These are phyloP conservation scores for Lasioglossum calceatum DNA, from an alignment of 2,888 invertebrate genomes.

Conservation along the genomic window DNA sequence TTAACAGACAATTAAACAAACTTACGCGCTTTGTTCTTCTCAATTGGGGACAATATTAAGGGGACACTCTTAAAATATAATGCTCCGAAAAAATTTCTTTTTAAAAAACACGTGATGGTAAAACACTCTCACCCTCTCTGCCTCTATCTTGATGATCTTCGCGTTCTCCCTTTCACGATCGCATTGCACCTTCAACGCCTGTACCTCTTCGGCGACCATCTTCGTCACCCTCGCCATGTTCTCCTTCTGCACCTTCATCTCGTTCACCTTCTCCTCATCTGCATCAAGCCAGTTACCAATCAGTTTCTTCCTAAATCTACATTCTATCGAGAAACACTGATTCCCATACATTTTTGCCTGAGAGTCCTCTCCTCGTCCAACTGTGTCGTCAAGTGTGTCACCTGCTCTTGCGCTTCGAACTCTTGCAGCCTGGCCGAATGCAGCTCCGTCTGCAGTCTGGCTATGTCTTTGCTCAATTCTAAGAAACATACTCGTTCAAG, in stretches of 20 bases:
- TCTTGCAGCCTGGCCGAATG: slow-evolving; percentile 88
- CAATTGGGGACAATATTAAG: too few species aligned
- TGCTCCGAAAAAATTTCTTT: too few species aligned
- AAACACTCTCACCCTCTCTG: slow-evolving; percentile 80
- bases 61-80: too few species aligned
- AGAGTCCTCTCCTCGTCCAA: slow-evolving; percentile 86
- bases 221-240: slow-evolving; percentile 88
- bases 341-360: slow-evolving; percentile 75
- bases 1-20: too few species aligned
- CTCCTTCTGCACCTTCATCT: slow-evolving; percentile 84
- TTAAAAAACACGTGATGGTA: neutral
- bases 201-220: slow-evolving; percentile 88
- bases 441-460: slow-evolving; percentile 88
- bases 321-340: neutral
- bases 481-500: slow-evolving; percentile 61
- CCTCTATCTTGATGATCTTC: slow-evolving; percentile 82
- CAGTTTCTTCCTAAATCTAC: neutral
- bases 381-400: slow-evolving; percentile 79
- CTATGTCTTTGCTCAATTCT: slow-evolving; percentile 88
- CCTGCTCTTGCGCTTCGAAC: slow-evolving; percentile 89
- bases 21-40: too few species aligned
- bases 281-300: neutral
- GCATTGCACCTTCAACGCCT: slow-evolving; percentile 87
- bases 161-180: slow-evolving; percentile 88
- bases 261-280: slow-evolving; percentile 68